phyloP scores from a whole-genome alignment of 2,797 vertebrate species.

The Bovichtus diacanthus region DNA sequence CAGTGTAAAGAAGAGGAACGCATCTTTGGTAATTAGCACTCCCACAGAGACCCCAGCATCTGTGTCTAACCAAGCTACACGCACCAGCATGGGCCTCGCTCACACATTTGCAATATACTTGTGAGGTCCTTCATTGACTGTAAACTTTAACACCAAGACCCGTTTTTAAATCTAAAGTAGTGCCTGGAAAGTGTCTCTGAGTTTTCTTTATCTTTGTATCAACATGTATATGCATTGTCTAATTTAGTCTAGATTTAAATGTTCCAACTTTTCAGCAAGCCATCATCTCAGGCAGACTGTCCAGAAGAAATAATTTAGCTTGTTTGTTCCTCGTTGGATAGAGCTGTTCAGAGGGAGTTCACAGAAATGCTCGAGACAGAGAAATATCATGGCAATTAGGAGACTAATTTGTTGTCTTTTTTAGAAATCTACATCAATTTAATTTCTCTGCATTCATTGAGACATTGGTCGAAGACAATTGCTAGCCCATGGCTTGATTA shows the following conservation, averaged over 20 bases:
- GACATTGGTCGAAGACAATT: background rate
- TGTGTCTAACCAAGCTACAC: conserved; percentile 28
- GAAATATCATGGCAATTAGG: background rate
- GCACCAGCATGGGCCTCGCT: conserved; percentile 7
- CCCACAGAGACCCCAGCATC: conserved; percentile 62
- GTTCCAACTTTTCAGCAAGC: background rate
- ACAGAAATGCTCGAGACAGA: background rate
- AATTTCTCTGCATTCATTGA: background rate
- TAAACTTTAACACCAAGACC: background rate
- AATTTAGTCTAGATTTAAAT: background rate
- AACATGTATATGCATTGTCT: no score
- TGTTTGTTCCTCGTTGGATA: background rate
- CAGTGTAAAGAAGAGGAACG: conserved; percentile 43
- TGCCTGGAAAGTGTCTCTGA: background rate
- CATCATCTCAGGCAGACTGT: background rate
- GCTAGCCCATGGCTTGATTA: background rate
- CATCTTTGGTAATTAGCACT: conserved; percentile 68
- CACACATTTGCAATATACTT: background rate
- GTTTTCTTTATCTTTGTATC: no score
- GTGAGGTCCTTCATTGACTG: background rate
- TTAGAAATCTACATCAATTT: no score
- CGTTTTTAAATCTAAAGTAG: no score
- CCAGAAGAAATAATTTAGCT: background rate
- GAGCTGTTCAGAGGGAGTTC: background rate
- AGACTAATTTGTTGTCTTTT: no score